Conservation (phyloP, 2,797 vertebrate species). For the Enteromius radiatus region DNA sequence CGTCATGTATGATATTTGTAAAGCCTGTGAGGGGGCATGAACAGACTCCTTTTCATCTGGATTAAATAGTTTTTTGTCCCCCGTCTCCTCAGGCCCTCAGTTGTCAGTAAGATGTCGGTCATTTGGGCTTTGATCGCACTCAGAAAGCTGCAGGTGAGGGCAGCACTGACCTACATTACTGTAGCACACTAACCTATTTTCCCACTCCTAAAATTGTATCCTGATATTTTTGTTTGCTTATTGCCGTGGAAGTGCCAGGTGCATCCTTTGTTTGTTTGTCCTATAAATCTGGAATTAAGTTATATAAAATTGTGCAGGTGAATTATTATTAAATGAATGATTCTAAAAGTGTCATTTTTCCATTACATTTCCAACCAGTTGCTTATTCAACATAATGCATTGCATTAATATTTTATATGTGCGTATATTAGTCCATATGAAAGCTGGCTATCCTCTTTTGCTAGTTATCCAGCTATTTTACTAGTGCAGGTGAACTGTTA, state of each 20-base stretch:
- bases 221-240: conserved; percentile 27
- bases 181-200: conserved; percentile 53
- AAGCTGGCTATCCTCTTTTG: neutral
- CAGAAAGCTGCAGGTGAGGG: conserved; percentile 46
- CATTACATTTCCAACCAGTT: neutral
- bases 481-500: neutral
- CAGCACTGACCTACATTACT: conserved; percentile 57
- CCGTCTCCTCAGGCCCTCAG: neutral
- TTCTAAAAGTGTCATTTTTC: neutral
- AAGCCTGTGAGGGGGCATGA: neutral
- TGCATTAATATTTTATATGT: neutral
- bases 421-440: neutral
- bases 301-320: conserved; percentile 1
- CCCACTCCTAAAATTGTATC: conserved; percentile 24
- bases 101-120: conserved; percentile 20
- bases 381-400: neutral
- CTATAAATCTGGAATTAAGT: conserved; percentile 40
- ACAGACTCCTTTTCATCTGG: neutral
- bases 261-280: conserved; percentile 38
- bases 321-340: neutral
- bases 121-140: conserved; percentile 34
- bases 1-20: conserved; percentile 25
- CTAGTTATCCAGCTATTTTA: neutral
- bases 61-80: conserved; percentile 30
- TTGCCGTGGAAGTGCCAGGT: conserved; percentile 10